phyloP scores from a whole-genome alignment of 2,113 vertebrate species.

The Martes martes region DNA sequence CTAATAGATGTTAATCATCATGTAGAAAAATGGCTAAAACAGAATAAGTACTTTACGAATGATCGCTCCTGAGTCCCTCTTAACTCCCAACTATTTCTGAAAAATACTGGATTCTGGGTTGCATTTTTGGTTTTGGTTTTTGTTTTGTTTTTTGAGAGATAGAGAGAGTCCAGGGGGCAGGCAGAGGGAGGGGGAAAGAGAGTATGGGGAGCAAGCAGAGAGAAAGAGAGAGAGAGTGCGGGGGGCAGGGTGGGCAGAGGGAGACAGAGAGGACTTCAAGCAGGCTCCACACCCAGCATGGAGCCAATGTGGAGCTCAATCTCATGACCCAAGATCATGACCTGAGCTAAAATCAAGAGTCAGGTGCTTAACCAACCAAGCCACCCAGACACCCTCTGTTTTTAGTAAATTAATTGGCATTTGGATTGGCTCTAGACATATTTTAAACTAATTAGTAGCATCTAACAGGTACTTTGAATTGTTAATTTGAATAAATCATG shows the following conservation, averaged over 20 bases:
- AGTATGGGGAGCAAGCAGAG: neutral
- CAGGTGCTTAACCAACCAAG: neutral
- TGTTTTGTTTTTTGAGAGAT: neutral
- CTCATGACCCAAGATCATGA: neutral
- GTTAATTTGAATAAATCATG: neutral
- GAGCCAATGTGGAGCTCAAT: neutral
- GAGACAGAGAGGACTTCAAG: neutral
- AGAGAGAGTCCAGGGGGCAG: neutral
- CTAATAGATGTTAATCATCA: neutral
- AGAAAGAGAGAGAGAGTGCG: neutral
- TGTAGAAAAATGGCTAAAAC: neutral
- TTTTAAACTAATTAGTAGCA: conserved; percentile 3
- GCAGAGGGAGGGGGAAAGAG: neutral
- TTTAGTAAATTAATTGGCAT: conserved; percentile 22
- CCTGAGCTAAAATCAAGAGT: neutral
- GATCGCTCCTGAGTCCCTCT: neutral
- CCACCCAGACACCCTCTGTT: neutral
- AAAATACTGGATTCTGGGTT: neutral
- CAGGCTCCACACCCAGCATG: no score
- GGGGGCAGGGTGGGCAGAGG: neutral
- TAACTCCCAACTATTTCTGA: neutral
- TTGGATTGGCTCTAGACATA: neutral
- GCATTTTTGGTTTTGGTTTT: neutral
- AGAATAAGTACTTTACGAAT: neutral
- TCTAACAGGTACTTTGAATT: neutral